These are phyloP conservation scores for Telmatochromis sp. DNA, from an alignment of 2,113 vertebrate genomes.

Conservation along the genomic window DNA sequence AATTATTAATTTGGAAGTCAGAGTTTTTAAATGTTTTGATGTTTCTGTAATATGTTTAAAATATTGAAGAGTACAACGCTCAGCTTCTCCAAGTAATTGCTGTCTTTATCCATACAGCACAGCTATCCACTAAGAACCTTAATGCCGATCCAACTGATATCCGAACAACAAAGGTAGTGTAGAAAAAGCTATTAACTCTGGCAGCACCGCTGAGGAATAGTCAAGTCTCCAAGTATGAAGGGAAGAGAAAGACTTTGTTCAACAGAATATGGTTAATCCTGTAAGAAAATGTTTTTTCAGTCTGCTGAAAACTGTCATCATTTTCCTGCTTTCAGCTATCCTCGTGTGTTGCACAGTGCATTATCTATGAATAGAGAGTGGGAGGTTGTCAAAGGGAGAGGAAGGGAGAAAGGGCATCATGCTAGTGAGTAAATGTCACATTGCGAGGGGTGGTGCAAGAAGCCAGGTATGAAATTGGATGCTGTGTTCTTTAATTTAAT, in stretches of 20 bases:
- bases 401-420: conserved; percentile 33
- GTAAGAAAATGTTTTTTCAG: conserved; percentile 16
- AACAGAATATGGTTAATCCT: conserved; percentile 24
- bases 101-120: conserved; percentile 15
- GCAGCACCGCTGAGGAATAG: neutral
- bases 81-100: conserved; percentile 38
- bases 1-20: neutral
- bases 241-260: neutral
- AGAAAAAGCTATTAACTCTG: neutral
- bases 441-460: conserved; percentile 30
- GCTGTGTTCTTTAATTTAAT: conserved; percentile 70
- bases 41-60: neutral
- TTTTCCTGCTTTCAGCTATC: neutral
- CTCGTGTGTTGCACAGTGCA: neutral
- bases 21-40: neutral
- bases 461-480: conserved; percentile 74
- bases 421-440: conserved; percentile 46
- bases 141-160: conserved; percentile 6
- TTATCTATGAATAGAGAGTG: neutral
- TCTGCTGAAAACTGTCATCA: neutral
- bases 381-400: neutral
- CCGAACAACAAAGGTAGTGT: neutral
- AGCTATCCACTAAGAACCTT: conserved; percentile 7
- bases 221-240: neutral
- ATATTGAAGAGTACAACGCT: neutral